Base-by-base conservation (phyloP, 2,888 invertebrate genomes). In the Phyllotreta cruciferae region DNA sequence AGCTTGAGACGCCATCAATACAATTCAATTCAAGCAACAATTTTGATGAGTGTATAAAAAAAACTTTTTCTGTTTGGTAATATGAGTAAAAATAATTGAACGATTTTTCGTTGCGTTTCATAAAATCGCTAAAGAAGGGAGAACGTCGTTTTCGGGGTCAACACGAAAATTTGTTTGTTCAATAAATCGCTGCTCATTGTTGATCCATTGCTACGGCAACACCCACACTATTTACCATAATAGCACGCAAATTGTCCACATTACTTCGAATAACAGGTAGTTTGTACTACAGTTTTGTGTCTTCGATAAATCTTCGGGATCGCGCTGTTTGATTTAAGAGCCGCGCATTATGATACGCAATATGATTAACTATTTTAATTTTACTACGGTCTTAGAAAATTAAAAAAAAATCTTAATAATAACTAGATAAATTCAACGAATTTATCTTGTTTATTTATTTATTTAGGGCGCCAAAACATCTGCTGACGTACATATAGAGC, bases 141-240 rank as follows among this genome's bases (percentile, higher is more conserved):
- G 49, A 49, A 41, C 34, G 37, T 61, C n/a, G n/a, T n/a, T n/a
- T 55, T 39, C 57, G 52, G 44, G 52, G 60, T 60, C 60, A 60
- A 39, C 53, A 62, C 60, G 58, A 54, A 66, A 57, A 64, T 56
- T 58, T 67, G 67, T 72, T 72, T 72, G 69, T 70, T 72, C 71
- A 67, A 72, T 70, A 72, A 69, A 71, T 66, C 67, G 13, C 44
- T 60, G 61, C 39, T 56, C 50, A 62, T 72, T 72, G 67, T 70
- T 70, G 66, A 65, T 49, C 39, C 37, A 66, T 71, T 56, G 50
- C 64, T 57, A 62, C 64, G 64, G 50, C 56, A 56, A 69, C 67
- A 57, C 55, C 60, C 61, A 63, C 56, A 52, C 41, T 53, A 41
- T 61, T 67, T 58, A 14, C 36, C 13, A 45, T 36, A 14, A 41